Conservation (phyloP, 1,140 invertebrate species). For the Zaprionus davidi region DNA sequence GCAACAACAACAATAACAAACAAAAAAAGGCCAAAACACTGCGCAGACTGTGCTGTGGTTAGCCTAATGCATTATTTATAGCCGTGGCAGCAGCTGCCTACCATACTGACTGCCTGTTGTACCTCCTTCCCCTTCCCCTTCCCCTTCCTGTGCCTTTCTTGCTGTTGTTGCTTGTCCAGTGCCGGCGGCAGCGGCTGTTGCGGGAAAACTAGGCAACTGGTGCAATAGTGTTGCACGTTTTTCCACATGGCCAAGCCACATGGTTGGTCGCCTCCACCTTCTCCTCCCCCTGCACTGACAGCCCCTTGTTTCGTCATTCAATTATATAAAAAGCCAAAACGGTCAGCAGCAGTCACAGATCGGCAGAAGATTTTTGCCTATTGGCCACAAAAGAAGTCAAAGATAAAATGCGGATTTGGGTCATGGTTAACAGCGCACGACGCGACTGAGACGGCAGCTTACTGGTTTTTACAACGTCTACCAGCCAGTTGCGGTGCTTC, state of each 20-base stretch:
- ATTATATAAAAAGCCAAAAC: slow-evolving; percentile 54
- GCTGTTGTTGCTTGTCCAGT: slow-evolving; percentile 9
- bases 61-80: slow-evolving; percentile 65
- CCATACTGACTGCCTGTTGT: slow-evolving; percentile 15
- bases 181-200: slow-evolving; percentile 17
- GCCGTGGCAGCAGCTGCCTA: slow-evolving; percentile 32
- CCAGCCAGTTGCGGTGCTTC: slow-evolving; percentile 27
- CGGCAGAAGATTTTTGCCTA: slow-evolving; percentile 31
- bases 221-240: slow-evolving; percentile 64
- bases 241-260: slow-evolving; percentile 48
- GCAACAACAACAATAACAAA: slow-evolving; percentile 14
- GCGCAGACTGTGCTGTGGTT: slow-evolving; percentile 51
- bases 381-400: slow-evolving; percentile 69
- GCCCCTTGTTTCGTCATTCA: slow-evolving; percentile 44
- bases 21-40: slow-evolving; percentile 42
- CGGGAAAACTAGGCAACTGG: slow-evolving; percentile 53
- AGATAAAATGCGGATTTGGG: slow-evolving; percentile 77
- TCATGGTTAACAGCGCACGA: slow-evolving; percentile 76
- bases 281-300: not conserved
- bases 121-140: not conserved
- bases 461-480: slow-evolving; percentile 60
- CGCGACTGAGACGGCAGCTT: slow-evolving; percentile 60
- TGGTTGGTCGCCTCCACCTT: slow-evolving; percentile 52
- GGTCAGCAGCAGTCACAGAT: slow-evolving; percentile 8
- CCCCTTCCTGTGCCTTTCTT: not conserved